phyloP scores from a whole-genome alignment of 2,888 invertebrate species.

The Drosophila nr. medialis region DNA sequence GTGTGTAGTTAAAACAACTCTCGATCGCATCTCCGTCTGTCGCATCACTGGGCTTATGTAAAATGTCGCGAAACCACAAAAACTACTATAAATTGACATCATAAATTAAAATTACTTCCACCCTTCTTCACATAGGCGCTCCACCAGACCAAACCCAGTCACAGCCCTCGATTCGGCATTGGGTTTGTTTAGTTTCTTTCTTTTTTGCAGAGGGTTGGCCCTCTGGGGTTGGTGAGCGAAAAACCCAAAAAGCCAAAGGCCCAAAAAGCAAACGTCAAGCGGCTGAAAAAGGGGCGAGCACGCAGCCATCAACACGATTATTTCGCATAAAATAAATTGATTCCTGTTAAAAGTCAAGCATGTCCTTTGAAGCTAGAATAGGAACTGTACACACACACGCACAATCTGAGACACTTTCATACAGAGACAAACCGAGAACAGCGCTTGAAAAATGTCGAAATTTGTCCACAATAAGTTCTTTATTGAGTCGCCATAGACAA shows the following conservation, averaged over 20 bases:
- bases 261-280: conserved; percentile 50
- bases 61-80: conserved; percentile 67
- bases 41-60: conserved; percentile 42
- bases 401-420: conserved; percentile 28
- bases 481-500: conserved; percentile 78
- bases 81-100: conserved; percentile 81
- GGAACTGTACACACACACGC: conserved; percentile 32
- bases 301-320: conserved; percentile 83
- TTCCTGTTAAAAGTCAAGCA: conserved; percentile 83
- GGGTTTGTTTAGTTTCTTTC: conserved; percentile 7
- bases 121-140: conserved; percentile 83
- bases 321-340: conserved; percentile 84
- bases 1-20: conserved; percentile 8
- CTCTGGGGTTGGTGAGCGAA: conserved; percentile 59
- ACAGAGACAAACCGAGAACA: conserved; percentile 63
- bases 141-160: conserved; percentile 62
- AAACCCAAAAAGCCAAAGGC: conserved; percentile 46
- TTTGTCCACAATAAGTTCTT: conserved; percentile 82
- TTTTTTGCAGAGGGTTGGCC: conserved; percentile 52
- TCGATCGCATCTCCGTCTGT: conserved; percentile 14
- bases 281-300: conserved; percentile 80
- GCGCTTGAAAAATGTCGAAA: conserved; percentile 75
- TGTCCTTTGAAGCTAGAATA: conserved; percentile 59
- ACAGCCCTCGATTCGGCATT: conserved; percentile 59
- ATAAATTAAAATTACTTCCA: conserved; percentile 85